A percentile compares a stretch with the other conserved stretches of the same genome.
Evolutionary conservation across 2,888 invertebrate species (phyloP).

Genomic region (Caenorhabditis sp.): DNA sequence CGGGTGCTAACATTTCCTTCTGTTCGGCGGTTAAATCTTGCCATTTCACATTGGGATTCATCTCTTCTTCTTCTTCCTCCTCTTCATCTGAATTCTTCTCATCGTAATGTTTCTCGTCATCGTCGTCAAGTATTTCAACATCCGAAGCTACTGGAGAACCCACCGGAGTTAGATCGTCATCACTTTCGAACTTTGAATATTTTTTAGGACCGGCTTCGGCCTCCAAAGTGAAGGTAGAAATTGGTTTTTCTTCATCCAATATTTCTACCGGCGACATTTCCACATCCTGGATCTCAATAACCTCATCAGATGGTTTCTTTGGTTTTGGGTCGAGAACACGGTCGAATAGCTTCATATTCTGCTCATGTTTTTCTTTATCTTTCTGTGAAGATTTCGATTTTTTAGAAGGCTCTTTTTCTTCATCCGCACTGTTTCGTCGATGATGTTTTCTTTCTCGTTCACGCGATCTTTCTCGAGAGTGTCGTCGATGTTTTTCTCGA

Average conservation of each 20-base stretch:
- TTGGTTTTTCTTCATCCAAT: conserved; percentile 25
- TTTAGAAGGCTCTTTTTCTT: not conserved
- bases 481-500: conserved; percentile 9
- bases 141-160: conserved; percentile 1
- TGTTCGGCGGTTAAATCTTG: conserved; percentile 64
- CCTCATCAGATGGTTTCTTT: conserved; percentile 18
- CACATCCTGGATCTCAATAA: conserved; percentile 21
- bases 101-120: conserved; percentile 3
- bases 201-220: conserved; percentile 46
- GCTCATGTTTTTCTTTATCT: not conserved
- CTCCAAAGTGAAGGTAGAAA: conserved; percentile 31
- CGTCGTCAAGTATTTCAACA: conserved; percentile 13
- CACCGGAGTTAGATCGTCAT: conserved; percentile 13
- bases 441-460: not conserved
- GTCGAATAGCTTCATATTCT: not conserved
- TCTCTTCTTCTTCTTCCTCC: conserved; percentile 27
- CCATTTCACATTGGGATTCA: conserved; percentile 33
- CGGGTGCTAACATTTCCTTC: conserved; percentile 50
- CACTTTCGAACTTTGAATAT: conserved; percentile 58
- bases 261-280: conserved; percentile 37
- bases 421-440: not conserved
- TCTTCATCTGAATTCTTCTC: conserved; percentile 8
- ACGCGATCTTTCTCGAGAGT: not conserved
- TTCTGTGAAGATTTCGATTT: not conserved
- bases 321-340: conserved; percentile 18